Conservation (phyloP, 2,888 invertebrate genomes). For the Sussaba pulchella region DNA sequence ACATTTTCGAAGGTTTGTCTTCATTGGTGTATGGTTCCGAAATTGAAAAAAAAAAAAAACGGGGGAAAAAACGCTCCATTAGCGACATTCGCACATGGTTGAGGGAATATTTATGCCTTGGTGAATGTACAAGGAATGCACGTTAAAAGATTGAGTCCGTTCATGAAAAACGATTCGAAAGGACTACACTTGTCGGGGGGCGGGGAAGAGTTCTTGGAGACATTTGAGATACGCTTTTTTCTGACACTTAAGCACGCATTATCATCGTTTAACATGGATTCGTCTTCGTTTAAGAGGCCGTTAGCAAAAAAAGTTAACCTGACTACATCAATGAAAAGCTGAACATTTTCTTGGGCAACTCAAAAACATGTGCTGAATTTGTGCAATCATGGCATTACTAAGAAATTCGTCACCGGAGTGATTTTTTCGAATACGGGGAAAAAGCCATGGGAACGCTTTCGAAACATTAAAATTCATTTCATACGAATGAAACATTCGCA, state of each 20-base stretch:
- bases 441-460: too few relatives aligned
- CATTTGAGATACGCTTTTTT: slow-evolving; percentile 2
- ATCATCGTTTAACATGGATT: slow-evolving; percentile 18
- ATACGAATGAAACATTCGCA: too few relatives aligned
- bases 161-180: slow-evolving; percentile 32
- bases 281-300: too few relatives aligned
- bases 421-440: too few relatives aligned
- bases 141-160: slow-evolving; percentile 41
- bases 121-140: slow-evolving; percentile 37
- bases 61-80: slow-evolving; percentile 56
- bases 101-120: slow-evolving; percentile 64
- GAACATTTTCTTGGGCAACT: too few relatives aligned
- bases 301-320: too few relatives aligned
- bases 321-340: too few relatives aligned
- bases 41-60: slow-evolving; percentile 48
- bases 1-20: slow-evolving; percentile 65
- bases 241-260: background rate
- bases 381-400: too few relatives aligned
- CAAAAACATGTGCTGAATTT: too few relatives aligned
- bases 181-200: slow-evolving; percentile 18
- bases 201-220: slow-evolving; percentile 20
- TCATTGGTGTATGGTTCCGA: slow-evolving; percentile 48
- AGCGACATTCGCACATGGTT: slow-evolving; percentile 70
- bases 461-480: too few relatives aligned
- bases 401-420: too few relatives aligned